Evolutionary conservation across 2,113 vertebrate species (phyloP).

Genomic region (Crotophaga sulcirostris): DNA sequence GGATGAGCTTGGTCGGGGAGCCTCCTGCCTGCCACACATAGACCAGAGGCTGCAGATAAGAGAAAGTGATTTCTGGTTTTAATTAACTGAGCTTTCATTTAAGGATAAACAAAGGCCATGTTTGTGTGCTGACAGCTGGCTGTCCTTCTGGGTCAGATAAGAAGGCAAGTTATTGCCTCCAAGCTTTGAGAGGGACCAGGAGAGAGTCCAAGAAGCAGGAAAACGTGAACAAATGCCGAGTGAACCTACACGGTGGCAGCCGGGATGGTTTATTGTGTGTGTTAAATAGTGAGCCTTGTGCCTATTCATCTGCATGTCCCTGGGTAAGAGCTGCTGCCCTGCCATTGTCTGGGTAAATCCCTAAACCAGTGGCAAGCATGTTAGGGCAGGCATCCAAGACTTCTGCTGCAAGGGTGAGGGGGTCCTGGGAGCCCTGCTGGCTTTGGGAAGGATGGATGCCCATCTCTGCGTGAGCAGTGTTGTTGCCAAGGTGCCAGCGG

Average conservation of each 20-base stretch:
- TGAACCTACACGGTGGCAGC: not conserved
- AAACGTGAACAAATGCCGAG: not conserved
- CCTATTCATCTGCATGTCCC: not conserved
- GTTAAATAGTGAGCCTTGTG: not conserved
- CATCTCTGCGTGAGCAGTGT: fast-evolving
- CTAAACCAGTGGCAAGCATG: fast-evolving
- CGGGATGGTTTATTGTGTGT: not conserved
- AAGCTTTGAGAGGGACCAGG: slow-evolving; percentile 28
- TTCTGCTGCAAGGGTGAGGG: not conserved
- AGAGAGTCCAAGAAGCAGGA: not conserved
- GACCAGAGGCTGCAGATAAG: slow-evolving; percentile 59
- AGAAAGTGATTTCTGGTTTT: slow-evolving; percentile 43
- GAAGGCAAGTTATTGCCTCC: slow-evolving; percentile 42
- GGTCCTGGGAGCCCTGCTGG: not conserved
- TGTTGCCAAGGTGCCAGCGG: not conserved
- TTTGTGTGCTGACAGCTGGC: slow-evolving; percentile 62
- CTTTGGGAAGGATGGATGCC: not conserved
- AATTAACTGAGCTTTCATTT: slow-evolving; percentile 61
- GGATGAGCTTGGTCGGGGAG: not conserved
- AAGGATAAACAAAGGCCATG: slow-evolving; percentile 57
- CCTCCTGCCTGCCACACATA: not conserved
- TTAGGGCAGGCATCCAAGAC: not conserved
- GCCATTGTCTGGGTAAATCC: not conserved
- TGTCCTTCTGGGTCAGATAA: slow-evolving; percentile 68
- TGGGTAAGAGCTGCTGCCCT: not conserved